Conservation (phyloP, 2,113 vertebrate genomes). For the Bambusicola thoracicus region DNA sequence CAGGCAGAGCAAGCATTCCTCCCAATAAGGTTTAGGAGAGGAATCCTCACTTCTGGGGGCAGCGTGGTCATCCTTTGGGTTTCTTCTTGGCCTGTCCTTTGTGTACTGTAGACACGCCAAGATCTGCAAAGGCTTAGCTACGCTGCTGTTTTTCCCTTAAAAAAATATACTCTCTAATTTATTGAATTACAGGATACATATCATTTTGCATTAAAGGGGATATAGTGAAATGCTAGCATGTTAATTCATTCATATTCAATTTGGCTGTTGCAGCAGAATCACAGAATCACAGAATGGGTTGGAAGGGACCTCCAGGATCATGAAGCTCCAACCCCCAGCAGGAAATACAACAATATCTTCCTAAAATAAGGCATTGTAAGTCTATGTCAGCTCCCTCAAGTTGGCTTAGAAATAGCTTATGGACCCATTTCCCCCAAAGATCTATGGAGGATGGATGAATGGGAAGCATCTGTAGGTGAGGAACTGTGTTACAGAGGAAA, state of each 20-base stretch:
- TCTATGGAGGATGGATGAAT: not conserved
- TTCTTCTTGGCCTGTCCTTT: constrained; percentile 13
- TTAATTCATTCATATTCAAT: not conserved
- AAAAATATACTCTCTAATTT: constrained; percentile 38
- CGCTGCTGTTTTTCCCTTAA: not conserved
- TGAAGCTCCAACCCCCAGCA: not conserved
- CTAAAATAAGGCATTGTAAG: not conserved
- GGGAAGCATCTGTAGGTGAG: not conserved
- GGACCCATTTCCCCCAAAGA: not conserved
- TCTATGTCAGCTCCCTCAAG: not conserved
- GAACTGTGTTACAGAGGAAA: not conserved
- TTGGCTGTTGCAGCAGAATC: not conserved
- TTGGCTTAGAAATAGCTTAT: not conserved
- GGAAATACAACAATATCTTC: not conserved
- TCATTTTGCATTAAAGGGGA: constrained; percentile 20
- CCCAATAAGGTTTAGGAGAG: not conserved
- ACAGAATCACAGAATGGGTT: no score
- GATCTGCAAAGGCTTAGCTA: constrained; percentile 41
- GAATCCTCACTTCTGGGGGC: not conserved
- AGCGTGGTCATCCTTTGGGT: not conserved
- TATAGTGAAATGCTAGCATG: not conserved
- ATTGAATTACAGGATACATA: constrained; percentile 22
- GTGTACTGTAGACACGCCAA: not conserved
- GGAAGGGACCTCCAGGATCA: no score
- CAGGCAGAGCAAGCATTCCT: not conserved